phyloP scores from a whole-genome alignment of 1,140 invertebrate genomes.

The Cydia strobilella region DNA sequence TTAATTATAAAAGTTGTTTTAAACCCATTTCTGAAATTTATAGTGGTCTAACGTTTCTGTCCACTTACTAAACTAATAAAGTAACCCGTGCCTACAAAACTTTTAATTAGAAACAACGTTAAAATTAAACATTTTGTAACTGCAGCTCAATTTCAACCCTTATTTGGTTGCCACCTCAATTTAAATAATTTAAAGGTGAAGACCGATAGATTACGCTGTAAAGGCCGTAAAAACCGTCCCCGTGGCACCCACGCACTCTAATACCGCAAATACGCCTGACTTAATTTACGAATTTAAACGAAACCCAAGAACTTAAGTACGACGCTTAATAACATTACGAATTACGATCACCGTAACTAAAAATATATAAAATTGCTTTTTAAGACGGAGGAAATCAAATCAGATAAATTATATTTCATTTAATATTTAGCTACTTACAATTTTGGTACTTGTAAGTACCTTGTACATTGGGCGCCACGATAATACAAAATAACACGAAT shows the following conservation, averaged over 20 bases:
- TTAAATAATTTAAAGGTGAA: constrained; percentile 6
- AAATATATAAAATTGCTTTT: constrained; percentile 11
- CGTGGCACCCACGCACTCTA: background rate
- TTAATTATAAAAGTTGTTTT: too few species aligned
- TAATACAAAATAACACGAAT: too few species aligned
- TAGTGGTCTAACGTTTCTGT: too few species aligned
- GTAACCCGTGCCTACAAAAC: too few species aligned
- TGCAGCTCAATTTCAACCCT: background rate
- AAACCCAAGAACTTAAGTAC: constrained; percentile 11
- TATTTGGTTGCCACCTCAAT: background rate
- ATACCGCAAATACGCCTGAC: background rate
- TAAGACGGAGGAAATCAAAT: constrained; percentile 1
- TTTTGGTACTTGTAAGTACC: too few species aligned
- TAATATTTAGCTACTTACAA: too few species aligned
- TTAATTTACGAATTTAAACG: constrained; percentile 15
- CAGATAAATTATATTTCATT: too few species aligned
- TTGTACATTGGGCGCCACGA: too few species aligned
- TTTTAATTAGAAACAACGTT: too few species aligned
- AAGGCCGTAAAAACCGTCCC: background rate
- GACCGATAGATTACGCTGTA: background rate
- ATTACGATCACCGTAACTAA: background rate
- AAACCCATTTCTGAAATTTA: too few species aligned
- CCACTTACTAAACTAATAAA: too few species aligned
- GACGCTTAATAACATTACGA: background rate
- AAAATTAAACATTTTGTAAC: background rate